Percentiles rank a stretch among this genome's conserved stretches.
Evolutionary conservation across 2,888 invertebrate species (phyloP).

Genomic region (Lycophotia porphyrea): DNA sequence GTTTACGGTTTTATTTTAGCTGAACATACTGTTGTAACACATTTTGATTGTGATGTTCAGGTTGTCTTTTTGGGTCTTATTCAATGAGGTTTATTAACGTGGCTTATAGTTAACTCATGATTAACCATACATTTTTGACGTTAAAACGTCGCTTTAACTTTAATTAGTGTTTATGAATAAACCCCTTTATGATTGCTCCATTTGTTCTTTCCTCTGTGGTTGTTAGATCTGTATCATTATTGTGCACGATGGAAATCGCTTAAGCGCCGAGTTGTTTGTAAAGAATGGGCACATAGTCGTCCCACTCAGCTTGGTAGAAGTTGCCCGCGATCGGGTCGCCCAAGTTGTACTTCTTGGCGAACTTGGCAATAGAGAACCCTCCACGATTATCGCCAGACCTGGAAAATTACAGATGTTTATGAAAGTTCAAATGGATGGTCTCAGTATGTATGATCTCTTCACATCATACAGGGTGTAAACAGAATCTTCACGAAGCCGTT

Average conservation of each 20-base stretch:
- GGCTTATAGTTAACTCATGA: neutral
- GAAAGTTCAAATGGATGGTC: no score
- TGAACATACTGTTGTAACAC: neutral
- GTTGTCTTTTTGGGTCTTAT: neutral
- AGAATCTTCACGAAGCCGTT: no score
- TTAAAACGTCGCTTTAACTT: neutral
- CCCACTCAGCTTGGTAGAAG: conserved; percentile 94
- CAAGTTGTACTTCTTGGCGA: conserved; percentile 93
- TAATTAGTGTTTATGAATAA: neutral
- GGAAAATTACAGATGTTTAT: conserved; percentile 54
- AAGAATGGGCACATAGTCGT: conserved; percentile 93
- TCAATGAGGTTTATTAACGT: neutral
- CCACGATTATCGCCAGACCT: conserved; percentile 84
- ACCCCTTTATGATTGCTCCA: conserved; percentile 29
- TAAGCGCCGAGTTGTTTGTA: conserved; percentile 85
- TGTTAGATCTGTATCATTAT: conserved; percentile 11
- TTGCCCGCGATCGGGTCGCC: conserved; percentile 95
- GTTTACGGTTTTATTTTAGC: neutral
- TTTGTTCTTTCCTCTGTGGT: conserved; percentile 12
- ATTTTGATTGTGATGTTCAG: neutral
- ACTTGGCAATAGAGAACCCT: conserved; percentile 87
- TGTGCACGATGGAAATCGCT: conserved; percentile 21
- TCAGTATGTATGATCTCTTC: neutral
- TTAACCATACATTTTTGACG: neutral
- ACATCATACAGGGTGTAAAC: no score